These are phyloP conservation scores for Panulirus ornatus DNA, from an alignment of 1,140 invertebrate genomes.

Conservation along the genomic window DNA sequence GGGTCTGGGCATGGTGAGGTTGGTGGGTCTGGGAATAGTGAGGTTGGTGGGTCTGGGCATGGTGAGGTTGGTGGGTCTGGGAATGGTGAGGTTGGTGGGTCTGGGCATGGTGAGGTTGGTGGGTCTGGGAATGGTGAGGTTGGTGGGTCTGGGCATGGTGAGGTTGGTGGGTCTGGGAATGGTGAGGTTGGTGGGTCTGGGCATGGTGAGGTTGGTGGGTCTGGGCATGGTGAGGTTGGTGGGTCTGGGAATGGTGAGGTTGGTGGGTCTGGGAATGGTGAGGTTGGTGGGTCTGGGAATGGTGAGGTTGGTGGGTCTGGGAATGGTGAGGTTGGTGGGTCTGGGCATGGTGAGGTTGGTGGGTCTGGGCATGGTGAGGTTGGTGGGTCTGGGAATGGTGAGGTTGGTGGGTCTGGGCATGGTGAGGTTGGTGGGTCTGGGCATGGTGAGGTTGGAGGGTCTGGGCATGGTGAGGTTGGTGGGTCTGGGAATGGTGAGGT, in stretches of 20 bases:
- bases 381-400: too few relatives aligned
- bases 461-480: too few relatives aligned
- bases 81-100: not conserved
- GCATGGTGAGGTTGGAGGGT: too few relatives aligned
- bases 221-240: not conserved
- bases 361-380: too few relatives aligned
- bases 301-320: too few relatives aligned
- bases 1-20: not conserved
- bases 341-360: too few relatives aligned
- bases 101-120: not conserved
- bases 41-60: not conserved
- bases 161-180: not conserved
- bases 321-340: too few relatives aligned
- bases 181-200: not conserved
- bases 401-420: too few relatives aligned
- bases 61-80: too few relatives aligned
- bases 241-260: not conserved
- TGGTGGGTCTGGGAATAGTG: not conserved
- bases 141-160: not conserved
- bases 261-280: not conserved
- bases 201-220: not conserved
- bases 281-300: not conserved
- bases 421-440: too few relatives aligned
- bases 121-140: too few relatives aligned
- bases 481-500: too few relatives aligned